phyloP scores from a whole-genome alignment of 2,113 vertebrate species.

The Hirundichthys speculiger region DNA sequence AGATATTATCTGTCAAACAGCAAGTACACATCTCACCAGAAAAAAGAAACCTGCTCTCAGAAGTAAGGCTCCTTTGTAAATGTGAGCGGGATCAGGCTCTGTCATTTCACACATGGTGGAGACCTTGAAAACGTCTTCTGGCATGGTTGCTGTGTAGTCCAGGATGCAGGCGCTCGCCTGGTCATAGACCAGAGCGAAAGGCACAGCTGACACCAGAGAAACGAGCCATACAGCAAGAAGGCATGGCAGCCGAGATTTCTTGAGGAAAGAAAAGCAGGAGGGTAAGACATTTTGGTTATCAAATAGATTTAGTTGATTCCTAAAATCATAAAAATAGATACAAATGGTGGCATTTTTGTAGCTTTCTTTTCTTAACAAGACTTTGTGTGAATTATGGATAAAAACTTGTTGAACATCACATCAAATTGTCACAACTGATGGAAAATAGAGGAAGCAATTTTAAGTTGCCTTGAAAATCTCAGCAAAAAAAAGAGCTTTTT shows the following conservation, averaged over 20 bases:
- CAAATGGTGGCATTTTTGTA: no score
- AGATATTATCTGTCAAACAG: not conserved
- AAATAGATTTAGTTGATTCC: not conserved
- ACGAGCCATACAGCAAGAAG: conserved; percentile 77
- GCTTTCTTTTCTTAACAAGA: no score
- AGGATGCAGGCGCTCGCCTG: conserved; percentile 77
- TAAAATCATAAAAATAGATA: no score
- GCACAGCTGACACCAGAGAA: conserved; percentile 75
- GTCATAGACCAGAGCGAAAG: conserved; percentile 80
- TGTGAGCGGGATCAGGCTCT: conserved; percentile 74
- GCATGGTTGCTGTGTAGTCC: conserved; percentile 75
- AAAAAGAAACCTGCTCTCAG: conserved; percentile 78
- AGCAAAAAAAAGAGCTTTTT: not conserved
- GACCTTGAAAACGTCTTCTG: conserved; percentile 71
- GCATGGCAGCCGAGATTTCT: conserved; percentile 71
- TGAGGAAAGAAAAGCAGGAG: conserved; percentile 18
- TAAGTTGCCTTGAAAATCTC: not conserved
- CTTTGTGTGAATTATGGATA: not conserved
- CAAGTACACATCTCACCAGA: conserved; percentile 53
- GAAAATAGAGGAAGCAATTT: not conserved
- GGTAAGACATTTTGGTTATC: not conserved
- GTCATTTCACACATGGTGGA: conserved; percentile 84
- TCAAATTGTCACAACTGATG: not conserved
- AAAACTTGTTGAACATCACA: not conserved
- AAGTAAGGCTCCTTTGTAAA: conserved; percentile 79